Evolutionary conservation across 2,888 invertebrate genomes (phyloP), one percentile per base, ranked within the genome.

Genomic region (Andrena marginata): DNA sequence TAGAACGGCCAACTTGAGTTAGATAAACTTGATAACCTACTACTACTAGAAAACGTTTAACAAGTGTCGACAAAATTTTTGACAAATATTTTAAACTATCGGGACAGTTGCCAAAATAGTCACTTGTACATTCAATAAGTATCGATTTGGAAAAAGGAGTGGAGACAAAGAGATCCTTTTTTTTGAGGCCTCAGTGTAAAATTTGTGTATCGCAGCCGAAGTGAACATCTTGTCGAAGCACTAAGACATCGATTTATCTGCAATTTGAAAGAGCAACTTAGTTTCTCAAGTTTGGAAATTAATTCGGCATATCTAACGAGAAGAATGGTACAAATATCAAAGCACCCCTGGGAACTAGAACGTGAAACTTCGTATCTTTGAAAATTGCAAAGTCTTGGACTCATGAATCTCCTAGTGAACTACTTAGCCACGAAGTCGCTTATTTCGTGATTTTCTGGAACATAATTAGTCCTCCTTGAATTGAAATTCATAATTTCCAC

Each of bases 231-330:
- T 10, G 35, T 8, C 2, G 51, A 29, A 62, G 42, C 42, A 62
- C 64, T 75, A 56, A 65, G 69, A 76, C 67, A 68, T 75, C 77
- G 71, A 85, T 79, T 64, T 42, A n/a, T 49, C 10, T 10, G 69
- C 59, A 70, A 69, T 20, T 60, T 48, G 60, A 62, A 49, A 35
- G 29, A 65, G 70, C 70, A 68, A 54, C 48, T 51, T 73, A 77
- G 31, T 56, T 60, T 56, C 68, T 26, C 62, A 33, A 56, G 80
- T 69, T 83, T 85, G 31, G 60, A 49, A 86, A 86, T 76, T 88
- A 79, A 88, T 88, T 82, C 80, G 60, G 73, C 69, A 76, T 71
- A 63, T 80, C 73, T 54, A 54, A 67, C 56, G 75, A 69, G 60
- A 80, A 63, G 67, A 76, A 48, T 31, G 81, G 79, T 48, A 60